Percentiles rank a stretch among this genome's conserved stretches.
phyloP scores from a whole-genome alignment of 2,113 vertebrate species.

The Bos javanicus region DNA sequence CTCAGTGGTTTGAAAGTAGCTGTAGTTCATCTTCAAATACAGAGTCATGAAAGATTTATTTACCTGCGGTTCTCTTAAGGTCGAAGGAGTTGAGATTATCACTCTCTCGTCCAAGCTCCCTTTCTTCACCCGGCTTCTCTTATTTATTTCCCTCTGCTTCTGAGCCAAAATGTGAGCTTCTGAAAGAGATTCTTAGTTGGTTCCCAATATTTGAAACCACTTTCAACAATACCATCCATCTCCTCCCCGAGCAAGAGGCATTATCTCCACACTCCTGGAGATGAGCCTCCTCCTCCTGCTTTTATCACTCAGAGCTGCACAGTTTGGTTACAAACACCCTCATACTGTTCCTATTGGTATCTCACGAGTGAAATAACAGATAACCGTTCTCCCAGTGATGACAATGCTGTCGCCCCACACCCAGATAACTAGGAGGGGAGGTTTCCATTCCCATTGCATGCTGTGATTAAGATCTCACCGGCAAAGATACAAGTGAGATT shows the following conservation, averaged over 20 bases:
- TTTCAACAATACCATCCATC: slow-evolving; percentile 76
- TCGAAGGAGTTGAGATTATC: slow-evolving; percentile 56
- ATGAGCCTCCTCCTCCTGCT: slow-evolving; percentile 72
- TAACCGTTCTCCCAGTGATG: slow-evolving; percentile 72
- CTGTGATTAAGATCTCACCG: slow-evolving; percentile 77
- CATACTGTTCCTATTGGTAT: slow-evolving; percentile 76
- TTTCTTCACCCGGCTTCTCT: slow-evolving; percentile 17
- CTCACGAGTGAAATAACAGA: slow-evolving; percentile 80
- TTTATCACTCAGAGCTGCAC: slow-evolving; percentile 77
- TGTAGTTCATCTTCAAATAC: slow-evolving; percentile 60
- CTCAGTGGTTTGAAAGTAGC: slow-evolving; percentile 60
- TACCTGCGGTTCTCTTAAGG: slow-evolving; percentile 74
- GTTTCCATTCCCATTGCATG: slow-evolving; percentile 21
- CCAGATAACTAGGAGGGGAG: slow-evolving; percentile 75
- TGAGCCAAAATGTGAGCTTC: slow-evolving; percentile 69
- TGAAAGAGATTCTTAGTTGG: slow-evolving; percentile 59
- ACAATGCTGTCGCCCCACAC: slow-evolving; percentile 67
- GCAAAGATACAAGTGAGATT: slow-evolving; percentile 80
- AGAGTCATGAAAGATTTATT: slow-evolving; percentile 67
- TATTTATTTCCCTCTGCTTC: slow-evolving; percentile 62
- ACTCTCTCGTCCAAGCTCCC: slow-evolving; percentile 52
- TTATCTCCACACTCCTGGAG: slow-evolving; percentile 80
- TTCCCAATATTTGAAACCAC: slow-evolving; percentile 74
- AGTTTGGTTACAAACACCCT: slow-evolving; percentile 77
- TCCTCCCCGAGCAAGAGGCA: slow-evolving; percentile 70